Evolutionary conservation across 2,113 vertebrate genomes (phyloP).

Genomic region (Anguilla rostrata): DNA sequence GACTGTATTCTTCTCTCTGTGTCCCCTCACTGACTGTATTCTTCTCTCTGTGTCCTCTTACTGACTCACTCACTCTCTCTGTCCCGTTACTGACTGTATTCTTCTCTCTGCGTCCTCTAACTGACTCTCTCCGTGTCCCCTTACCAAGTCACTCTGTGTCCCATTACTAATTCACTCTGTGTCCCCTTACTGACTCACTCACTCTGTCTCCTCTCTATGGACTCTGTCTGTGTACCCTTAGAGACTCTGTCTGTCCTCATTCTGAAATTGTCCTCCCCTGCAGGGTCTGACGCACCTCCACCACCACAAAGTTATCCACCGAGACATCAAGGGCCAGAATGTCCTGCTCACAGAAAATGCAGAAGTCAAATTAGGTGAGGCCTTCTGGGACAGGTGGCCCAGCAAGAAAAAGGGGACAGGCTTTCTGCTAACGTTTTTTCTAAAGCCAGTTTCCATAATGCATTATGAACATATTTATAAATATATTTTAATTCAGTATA

Average conservation of each 20-base stretch:
- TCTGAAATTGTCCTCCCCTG: conserved; percentile 46
- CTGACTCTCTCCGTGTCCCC: conserved; percentile 38
- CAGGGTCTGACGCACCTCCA: conserved; percentile 85
- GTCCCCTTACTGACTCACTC: neutral
- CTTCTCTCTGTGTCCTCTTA: neutral
- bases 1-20: neutral
- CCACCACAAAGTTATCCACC: conserved; percentile 85
- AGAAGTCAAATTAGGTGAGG: conserved; percentile 82
- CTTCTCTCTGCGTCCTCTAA: neutral
- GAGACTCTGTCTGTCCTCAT: neutral
- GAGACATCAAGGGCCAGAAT: conserved; percentile 84
- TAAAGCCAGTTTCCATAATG: too few relatives aligned
- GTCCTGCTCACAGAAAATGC: conserved; percentile 82
- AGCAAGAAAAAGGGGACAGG: neutral
- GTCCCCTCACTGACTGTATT: neutral
- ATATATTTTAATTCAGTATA: too few relatives aligned
- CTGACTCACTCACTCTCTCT: neutral
- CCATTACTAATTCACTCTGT: neutral
- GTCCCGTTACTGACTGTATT: neutral
- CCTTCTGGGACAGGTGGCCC: neutral
- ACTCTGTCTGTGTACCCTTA: neutral
- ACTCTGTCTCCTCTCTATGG: neutral
- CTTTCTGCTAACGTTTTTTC: neutral
- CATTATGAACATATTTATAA: too few relatives aligned
- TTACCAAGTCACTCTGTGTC: neutral